These are phyloP conservation scores for Tachina lurida DNA, from an alignment of 2,888 invertebrate genomes.

Conservation along the genomic window DNA sequence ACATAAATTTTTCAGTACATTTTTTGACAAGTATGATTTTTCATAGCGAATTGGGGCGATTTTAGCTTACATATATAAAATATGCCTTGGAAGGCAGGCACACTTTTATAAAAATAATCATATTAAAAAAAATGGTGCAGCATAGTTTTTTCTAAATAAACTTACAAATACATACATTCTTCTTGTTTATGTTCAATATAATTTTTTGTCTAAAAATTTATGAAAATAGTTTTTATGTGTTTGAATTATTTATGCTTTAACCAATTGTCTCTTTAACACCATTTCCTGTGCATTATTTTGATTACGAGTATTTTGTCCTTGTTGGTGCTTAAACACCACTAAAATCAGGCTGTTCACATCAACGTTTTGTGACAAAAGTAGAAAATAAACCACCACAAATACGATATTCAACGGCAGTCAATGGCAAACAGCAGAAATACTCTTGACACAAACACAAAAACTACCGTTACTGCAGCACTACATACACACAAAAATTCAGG, in stretches of 20 bases:
- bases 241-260: not conserved
- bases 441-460: not conserved
- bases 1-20: too few relatives aligned
- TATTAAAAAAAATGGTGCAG: too few relatives aligned
- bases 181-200: not conserved
- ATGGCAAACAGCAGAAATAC: conserved; percentile 15
- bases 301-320: conserved; percentile 35
- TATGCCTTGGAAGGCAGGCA: too few relatives aligned
- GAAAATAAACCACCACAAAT: conserved; percentile 32
- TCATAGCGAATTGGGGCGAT: too few relatives aligned
- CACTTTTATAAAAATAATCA: too few relatives aligned
- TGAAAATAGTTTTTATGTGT: not conserved
- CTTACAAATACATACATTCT: too few relatives aligned
- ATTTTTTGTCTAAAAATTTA: not conserved
- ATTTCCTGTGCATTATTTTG: conserved; percentile 3
- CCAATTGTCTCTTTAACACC: conserved; percentile 39
- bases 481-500: not conserved
- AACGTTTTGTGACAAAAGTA: conserved; percentile 32
- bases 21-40: too few relatives aligned
- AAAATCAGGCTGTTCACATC: conserved; percentile 62
- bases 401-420: conserved; percentile 28
- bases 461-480: conserved; percentile 29
- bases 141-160: too few relatives aligned
- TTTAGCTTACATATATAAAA: too few relatives aligned
- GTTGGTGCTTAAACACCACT: conserved; percentile 31